Percentiles rank a stretch among this genome's conserved stretches.
phyloP scores from a whole-genome alignment of 2,888 invertebrate species.

The Oegoconia quadripuncta region DNA sequence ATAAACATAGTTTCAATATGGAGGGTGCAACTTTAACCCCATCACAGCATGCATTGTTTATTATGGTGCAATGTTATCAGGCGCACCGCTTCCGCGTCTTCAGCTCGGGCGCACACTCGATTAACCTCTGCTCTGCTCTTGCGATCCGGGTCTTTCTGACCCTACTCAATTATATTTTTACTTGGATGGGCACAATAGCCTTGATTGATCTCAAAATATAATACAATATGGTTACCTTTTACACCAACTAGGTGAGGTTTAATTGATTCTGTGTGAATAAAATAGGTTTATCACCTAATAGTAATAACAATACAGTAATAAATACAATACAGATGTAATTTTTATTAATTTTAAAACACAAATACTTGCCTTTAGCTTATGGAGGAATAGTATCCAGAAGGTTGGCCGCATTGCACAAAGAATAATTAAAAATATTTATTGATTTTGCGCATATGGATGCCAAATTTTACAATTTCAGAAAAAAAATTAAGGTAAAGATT shows the following conservation, averaged over 20 bases:
- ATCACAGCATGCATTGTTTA: conserved; percentile 43
- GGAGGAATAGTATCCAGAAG: too few relatives aligned
- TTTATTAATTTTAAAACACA: too few relatives aligned
- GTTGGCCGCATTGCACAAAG: too few relatives aligned
- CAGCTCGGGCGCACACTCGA: conserved; percentile 46
- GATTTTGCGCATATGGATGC: too few relatives aligned
- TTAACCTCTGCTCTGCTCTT: conserved; percentile 55
- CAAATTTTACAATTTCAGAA: too few relatives aligned
- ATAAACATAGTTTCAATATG: conserved; percentile 8
- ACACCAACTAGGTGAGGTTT: background rate
- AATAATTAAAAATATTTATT: too few relatives aligned
- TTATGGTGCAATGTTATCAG: conserved; percentile 41
- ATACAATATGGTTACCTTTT: background rate
- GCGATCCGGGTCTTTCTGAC: conserved; percentile 36
- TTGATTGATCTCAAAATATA: conserved; percentile 43
- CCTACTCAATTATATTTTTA: conserved; percentile 48
- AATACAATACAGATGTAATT: too few relatives aligned
- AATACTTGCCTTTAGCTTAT: too few relatives aligned
- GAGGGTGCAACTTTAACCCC: conserved; percentile 9
- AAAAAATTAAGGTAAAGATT: too few relatives aligned
- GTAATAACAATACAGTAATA: too few relatives aligned
- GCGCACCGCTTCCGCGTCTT: conserved; percentile 40
- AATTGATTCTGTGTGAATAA: background rate
- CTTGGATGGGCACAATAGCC: conserved; percentile 38
- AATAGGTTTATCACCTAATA: too few relatives aligned